Evolutionary conservation across 1,140 invertebrate genomes (phyloP).

Genomic region (Muscidifurax raptorellus): DNA sequence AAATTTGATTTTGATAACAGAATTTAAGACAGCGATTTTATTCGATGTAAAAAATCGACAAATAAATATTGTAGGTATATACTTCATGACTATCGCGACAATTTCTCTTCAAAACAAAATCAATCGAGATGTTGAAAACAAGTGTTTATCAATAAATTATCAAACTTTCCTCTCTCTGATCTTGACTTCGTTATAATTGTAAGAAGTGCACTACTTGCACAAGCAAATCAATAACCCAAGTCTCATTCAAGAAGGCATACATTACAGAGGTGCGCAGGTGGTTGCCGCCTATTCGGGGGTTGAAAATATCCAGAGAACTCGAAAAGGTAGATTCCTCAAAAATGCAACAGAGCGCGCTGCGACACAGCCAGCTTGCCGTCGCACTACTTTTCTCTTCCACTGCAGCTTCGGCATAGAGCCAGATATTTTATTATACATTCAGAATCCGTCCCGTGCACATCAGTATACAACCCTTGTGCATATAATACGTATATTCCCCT

Average conservation of each 20-base stretch:
- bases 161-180: too few species aligned
- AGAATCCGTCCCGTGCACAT: not conserved
- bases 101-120: too few species aligned
- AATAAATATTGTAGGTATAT: too few species aligned
- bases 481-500: not conserved
- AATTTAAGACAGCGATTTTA: too few species aligned
- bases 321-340: constrained; percentile 33
- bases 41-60: too few species aligned
- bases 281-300: constrained; percentile 34
- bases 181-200: too few species aligned
- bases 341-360: constrained; percentile 42
- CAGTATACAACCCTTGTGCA: not conserved
- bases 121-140: too few species aligned
- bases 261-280: constrained; percentile 24
- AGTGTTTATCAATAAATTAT: too few species aligned
- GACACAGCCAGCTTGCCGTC: not conserved
- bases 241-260: not conserved
- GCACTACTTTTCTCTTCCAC: not conserved
- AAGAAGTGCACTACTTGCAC: too few species aligned
- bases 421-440: not conserved
- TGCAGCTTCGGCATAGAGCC: not conserved
- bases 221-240: not conserved
- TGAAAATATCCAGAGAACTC: not conserved
- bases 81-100: too few species aligned
- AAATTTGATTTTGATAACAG: too few species aligned